phyloP scores from a whole-genome alignment of 2,888 invertebrate genomes.

The Hirtodrosophila trivittata region DNA sequence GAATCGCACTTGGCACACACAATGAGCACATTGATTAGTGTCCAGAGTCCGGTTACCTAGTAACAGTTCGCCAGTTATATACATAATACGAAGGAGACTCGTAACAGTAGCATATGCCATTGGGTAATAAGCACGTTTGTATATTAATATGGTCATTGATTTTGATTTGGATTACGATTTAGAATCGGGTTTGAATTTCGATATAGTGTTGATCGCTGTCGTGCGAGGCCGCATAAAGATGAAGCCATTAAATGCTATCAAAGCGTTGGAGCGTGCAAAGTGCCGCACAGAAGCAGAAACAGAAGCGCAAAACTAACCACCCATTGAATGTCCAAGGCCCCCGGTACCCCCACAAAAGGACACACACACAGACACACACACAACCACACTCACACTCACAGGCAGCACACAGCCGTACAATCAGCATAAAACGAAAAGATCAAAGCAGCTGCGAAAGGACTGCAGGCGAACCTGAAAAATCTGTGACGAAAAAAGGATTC shows the following conservation, averaged over 20 bases:
- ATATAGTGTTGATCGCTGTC: neutral
- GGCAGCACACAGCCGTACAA: constrained; percentile 11
- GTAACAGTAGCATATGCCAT: constrained; percentile 16
- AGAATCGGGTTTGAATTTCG: constrained; percentile 7
- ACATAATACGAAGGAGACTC: constrained; percentile 2
- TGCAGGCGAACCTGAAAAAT: constrained; percentile 49
- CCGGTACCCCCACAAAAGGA: constrained; percentile 16
- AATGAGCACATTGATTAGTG: constrained; percentile 65
- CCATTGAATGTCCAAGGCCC: constrained; percentile 11
- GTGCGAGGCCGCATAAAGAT: constrained; percentile 25
- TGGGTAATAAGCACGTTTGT: constrained; percentile 44
- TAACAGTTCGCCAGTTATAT: constrained; percentile 3
- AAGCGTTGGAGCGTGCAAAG: constrained; percentile 65
- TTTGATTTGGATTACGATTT: constrained; percentile 45
- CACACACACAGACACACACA: constrained; percentile 10
- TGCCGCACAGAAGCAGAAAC: constrained; percentile 30
- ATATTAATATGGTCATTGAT: constrained; percentile 70
- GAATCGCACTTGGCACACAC: constrained; percentile 42
- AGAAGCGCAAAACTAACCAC: constrained; percentile 43
- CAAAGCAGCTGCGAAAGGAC: constrained; percentile 55
- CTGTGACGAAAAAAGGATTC: constrained; percentile 34
- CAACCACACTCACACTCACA: neutral
- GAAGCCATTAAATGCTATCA: constrained; percentile 49
- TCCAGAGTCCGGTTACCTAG: constrained; percentile 46
- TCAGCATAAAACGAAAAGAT: constrained; percentile 46